phyloP scores from a whole-genome alignment of 2,888 invertebrate species.

The Ceratothoa steindachneri region DNA sequence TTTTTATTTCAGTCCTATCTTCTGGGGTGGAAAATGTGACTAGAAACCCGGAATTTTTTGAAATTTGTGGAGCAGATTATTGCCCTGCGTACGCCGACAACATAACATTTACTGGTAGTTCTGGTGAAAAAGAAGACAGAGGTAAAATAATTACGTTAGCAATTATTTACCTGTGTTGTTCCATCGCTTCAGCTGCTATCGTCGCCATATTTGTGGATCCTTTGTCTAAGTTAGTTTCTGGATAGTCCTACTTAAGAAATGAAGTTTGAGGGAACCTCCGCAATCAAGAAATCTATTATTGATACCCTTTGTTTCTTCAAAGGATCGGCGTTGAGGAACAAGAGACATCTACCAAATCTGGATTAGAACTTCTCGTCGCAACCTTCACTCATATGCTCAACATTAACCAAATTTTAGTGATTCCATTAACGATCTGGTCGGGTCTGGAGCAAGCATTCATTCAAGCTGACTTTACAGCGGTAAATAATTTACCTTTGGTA shows the following conservation, averaged over 20 bases:
- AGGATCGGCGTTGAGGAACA: no score
- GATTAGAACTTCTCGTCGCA: no score
- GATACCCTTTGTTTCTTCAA: no score
- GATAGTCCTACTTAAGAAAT: no score
- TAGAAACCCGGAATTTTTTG: neutral
- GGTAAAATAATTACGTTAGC: neutral
- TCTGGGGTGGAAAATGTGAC: neutral
- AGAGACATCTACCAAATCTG: no score
- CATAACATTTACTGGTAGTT: neutral
- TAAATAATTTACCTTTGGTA: constrained; percentile 49
- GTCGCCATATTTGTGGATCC: neutral
- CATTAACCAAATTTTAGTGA: no score
- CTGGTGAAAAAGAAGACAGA: neutral
- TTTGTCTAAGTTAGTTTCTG: constrained; percentile 56
- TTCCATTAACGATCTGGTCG: constrained; percentile 92
- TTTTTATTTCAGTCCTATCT: neutral
- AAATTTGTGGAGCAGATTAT: neutral
- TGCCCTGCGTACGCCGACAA: neutral
- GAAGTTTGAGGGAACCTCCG: no score
- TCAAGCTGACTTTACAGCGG: constrained; percentile 64
- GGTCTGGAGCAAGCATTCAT: constrained; percentile 97
- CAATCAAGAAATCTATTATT: no score
- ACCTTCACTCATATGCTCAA: no score
- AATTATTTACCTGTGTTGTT: neutral
- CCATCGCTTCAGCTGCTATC: neutral